Percentiles rank a stretch among this genome's conserved stretches.
phyloP scores from a whole-genome alignment of 2,888 invertebrate genomes.

The Dascillus cervinus region DNA sequence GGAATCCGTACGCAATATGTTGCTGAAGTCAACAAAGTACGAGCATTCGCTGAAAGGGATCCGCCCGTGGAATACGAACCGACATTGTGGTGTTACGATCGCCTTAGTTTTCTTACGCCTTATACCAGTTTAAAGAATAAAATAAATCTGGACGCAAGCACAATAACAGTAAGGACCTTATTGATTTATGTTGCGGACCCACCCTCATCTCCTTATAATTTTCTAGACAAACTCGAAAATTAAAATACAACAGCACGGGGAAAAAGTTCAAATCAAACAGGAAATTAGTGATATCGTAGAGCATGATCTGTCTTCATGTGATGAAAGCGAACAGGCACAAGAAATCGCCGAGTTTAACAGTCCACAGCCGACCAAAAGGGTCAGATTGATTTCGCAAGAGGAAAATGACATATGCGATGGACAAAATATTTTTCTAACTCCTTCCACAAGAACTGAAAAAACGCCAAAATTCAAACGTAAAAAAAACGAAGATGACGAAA shows the following conservation, averaged over 20 bases:
- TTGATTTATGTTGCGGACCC: no score
- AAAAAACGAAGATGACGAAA: neutral
- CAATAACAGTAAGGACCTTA: no score
- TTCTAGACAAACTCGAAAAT: neutral
- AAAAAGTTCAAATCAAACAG: conserved; percentile 1
- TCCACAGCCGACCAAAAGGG: neutral
- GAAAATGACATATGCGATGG: neutral
- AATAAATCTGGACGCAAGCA: neutral
- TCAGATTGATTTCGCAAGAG: neutral
- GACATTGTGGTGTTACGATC: conserved; percentile 11
- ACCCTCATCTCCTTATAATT: no score
- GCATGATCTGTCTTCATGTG: no score
- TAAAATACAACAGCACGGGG: neutral
- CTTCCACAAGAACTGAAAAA: neutral
- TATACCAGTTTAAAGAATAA: conserved; percentile 8
- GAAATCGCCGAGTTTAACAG: no score
- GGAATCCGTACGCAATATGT: conserved; percentile 12
- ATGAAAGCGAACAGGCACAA: no score
- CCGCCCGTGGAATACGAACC: conserved; percentile 9
- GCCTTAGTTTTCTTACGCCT: conserved; percentile 8
- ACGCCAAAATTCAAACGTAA: neutral
- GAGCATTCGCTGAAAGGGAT: conserved; percentile 1
- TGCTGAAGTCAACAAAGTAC: conserved; percentile 10
- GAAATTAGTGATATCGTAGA: conserved; percentile 1
- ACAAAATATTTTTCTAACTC: no score